These are phyloP conservation scores for Helogale parvula DNA, from an alignment of 2,113 vertebrate genomes.

Conservation along the genomic window DNA sequence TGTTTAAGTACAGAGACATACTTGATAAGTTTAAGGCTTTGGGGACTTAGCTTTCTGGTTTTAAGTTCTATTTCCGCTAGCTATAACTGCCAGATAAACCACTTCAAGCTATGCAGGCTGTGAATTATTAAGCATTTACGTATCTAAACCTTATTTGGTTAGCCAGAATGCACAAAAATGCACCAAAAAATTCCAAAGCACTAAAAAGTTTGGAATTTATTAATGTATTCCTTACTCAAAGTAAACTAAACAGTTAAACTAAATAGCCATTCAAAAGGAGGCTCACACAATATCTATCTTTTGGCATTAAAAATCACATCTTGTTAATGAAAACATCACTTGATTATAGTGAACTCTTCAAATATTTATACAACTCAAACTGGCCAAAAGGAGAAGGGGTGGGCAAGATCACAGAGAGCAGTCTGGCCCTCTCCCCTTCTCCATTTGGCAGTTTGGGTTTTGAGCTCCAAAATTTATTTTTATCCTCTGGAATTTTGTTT, in stretches of 20 bases:
- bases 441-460: slow-evolving; percentile 27
- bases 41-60: neutral
- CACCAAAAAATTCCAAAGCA: slow-evolving; percentile 15
- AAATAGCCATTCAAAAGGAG: neutral
- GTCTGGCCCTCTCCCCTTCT: neutral
- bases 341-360: slow-evolving; percentile 3
- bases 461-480: slow-evolving; percentile 44
- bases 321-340: slow-evolving; percentile 32
- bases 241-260: neutral
- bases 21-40: slow-evolving; percentile 47
- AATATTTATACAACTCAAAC: slow-evolving; percentile 36
- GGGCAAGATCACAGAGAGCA: neutral
- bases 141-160: slow-evolving; percentile 27
- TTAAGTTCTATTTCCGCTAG: slow-evolving; percentile 34
- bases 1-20: neutral
- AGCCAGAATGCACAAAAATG: slow-evolving; percentile 14
- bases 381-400: neutral
- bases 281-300: neutral
- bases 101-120: neutral
- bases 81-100: slow-evolving; percentile 23
- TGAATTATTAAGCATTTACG: slow-evolving; percentile 12
- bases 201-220: slow-evolving; percentile 10
- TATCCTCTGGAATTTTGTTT: slow-evolving; percentile 12
- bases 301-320: neutral
- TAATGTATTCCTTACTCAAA: neutral